Percentiles rank a stretch among this genome's conserved stretches.
Evolutionary conservation across 2,888 invertebrate genomes (phyloP).

Genomic region (Rhodophaea formosa): DNA sequence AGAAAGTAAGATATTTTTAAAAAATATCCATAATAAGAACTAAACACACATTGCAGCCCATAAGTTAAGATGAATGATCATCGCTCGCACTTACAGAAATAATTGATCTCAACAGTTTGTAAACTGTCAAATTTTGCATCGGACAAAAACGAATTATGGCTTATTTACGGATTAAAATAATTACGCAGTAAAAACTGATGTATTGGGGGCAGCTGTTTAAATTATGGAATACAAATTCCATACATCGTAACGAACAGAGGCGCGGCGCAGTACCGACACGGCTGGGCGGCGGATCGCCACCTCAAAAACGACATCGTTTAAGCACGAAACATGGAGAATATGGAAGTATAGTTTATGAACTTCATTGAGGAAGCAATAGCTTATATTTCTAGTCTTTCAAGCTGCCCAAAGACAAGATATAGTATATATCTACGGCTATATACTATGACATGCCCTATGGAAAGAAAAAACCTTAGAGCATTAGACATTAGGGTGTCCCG

Average conservation of each 20-base stretch:
- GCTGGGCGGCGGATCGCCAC: conserved; percentile 62
- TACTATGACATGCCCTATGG: too few species aligned
- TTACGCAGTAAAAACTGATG: conserved; percentile 50
- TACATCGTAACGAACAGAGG: conserved; percentile 63
- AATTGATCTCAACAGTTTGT: conserved; percentile 12
- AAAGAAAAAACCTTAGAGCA: too few species aligned
- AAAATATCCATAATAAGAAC: background rate
- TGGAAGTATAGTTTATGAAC: background rate
- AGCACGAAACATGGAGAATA: conserved; percentile 27
- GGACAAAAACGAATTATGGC: conserved; percentile 25
- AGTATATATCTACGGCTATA: too few species aligned
- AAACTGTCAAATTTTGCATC: conserved; percentile 13
- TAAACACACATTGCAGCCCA: background rate
- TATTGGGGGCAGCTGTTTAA: conserved; percentile 53
- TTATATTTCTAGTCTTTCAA: too few species aligned
- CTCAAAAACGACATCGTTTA: conserved; percentile 77
- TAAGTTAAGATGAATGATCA: background rate
- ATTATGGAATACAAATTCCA: conserved; percentile 75
- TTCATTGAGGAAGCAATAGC: background rate
- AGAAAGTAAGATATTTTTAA: background rate
- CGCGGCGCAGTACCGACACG: conserved; percentile 58
- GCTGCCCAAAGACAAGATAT: too few species aligned
- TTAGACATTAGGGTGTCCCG: too few species aligned
- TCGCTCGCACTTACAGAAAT: background rate
- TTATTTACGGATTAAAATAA: conserved; percentile 45